Conservation (phyloP, 2,888 invertebrate genomes). For the Apamea monoglypha region DNA sequence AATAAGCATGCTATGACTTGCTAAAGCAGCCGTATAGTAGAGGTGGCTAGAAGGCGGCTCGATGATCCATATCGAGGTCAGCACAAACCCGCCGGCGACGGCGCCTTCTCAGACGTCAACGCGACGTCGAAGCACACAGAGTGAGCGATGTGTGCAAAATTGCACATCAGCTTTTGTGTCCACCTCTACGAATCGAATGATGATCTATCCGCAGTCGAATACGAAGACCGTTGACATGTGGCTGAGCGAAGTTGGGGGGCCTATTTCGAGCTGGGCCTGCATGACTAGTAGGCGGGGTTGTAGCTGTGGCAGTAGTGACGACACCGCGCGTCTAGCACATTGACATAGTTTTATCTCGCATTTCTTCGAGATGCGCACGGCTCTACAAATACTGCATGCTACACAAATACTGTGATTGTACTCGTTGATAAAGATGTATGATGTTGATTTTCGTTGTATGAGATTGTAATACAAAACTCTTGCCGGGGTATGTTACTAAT, state of each 20-base stretch:
- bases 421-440: conserved; percentile 5
- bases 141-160: not conserved
- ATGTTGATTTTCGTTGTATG: not conserved
- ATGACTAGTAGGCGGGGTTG: not conserved
- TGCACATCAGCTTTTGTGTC: not conserved
- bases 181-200: not conserved
- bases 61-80: not conserved
- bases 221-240: not conserved
- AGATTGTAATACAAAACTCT: not conserved
- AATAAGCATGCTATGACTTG: not conserved
- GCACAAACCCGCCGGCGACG: not conserved
- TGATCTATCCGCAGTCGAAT: not conserved
- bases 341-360: conserved; percentile 10
- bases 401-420: conserved; percentile 18
- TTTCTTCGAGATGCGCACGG: conserved; percentile 20
- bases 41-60: not conserved
- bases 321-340: not conserved
- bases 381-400: conserved; percentile 20
- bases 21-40: not conserved
- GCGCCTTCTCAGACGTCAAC: not conserved
- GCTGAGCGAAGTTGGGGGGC: not conserved
- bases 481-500: not conserved
- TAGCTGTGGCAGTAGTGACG: not conserved
- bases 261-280: not conserved
- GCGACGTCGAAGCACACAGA: not conserved